Percentiles rank a stretch among this genome's conserved stretches.
These are phyloP conservation scores for Porites australiensis DNA, from an alignment of 64 coral and sea anemone species.

Conservation along the genomic window DNA sequence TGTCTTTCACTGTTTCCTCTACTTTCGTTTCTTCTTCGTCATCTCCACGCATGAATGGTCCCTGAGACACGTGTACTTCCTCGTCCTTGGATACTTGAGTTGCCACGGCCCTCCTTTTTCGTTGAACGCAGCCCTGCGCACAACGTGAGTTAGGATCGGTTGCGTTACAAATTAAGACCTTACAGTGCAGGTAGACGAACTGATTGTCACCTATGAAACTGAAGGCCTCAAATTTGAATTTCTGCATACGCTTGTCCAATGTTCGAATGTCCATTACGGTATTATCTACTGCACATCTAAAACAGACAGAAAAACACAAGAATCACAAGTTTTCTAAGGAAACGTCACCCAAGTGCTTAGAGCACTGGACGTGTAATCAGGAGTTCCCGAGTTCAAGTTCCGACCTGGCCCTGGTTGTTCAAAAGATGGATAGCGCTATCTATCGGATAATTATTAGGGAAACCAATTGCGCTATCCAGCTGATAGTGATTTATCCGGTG, in stretches of 20 bases:
- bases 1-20: neutral
- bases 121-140: constrained; percentile 42
- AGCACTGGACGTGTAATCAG: too few relatives aligned
- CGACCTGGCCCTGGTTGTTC: too few relatives aligned
- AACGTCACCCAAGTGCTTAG: neutral
- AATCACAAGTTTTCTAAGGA: neutral
- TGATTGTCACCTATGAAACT: constrained; percentile 70
- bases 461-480: too few relatives aligned
- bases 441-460: too few relatives aligned
- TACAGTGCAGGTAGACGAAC: constrained; percentile 81
- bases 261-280: constrained; percentile 51
- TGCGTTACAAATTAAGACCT: constrained; percentile 72
- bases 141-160: constrained; percentile 76
- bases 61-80: neutral
- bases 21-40: neutral
- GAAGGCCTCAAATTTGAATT: constrained; percentile 77
- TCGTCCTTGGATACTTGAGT: neutral
- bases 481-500: too few relatives aligned
- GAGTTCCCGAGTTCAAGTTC: too few relatives aligned
- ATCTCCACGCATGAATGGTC: neutral
- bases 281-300: constrained; percentile 67
- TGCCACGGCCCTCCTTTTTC: neutral
- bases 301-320: neutral
- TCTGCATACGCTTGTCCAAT: constrained; percentile 14
- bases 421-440: too few relatives aligned